phyloP scores from a whole-genome alignment of 1,140 invertebrate species.

The Temnothorax curvispinosus region DNA sequence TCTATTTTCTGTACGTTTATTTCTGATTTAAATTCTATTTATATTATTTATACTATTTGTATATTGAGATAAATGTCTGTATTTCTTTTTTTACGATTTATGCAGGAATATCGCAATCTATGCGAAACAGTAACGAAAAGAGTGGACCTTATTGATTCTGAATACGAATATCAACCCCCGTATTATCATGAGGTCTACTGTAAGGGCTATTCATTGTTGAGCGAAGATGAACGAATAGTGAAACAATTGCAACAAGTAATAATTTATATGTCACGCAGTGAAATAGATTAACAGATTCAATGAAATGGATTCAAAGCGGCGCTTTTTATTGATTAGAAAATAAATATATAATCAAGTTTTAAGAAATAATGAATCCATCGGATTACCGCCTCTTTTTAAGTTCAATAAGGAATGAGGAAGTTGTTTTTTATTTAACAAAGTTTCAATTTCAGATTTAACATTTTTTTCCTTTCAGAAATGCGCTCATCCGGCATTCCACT shows the following conservation, averaged over 20 bases:
- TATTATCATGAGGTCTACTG: slow-evolving; percentile 83
- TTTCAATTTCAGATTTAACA: slow-evolving; percentile 4
- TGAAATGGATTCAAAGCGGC: background rate
- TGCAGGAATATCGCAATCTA: slow-evolving; percentile 83
- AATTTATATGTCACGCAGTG: background rate
- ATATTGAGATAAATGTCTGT: slow-evolving; percentile 25
- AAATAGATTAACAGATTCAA: background rate
- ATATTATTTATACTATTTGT: background rate
- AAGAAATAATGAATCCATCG: background rate
- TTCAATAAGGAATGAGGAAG: background rate
- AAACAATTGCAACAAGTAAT: slow-evolving; percentile 73
- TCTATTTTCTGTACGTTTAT: slow-evolving; percentile 7
- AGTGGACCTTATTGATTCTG: slow-evolving; percentile 79
- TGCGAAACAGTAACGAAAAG: slow-evolving; percentile 80
- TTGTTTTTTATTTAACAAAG: background rate
- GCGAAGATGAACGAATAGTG: background rate
- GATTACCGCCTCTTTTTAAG: background rate
- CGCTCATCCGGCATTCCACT: slow-evolving; percentile 82
- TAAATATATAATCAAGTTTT: slow-evolving; percentile 3
- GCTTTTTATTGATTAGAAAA: background rate
- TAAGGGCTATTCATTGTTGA: slow-evolving; percentile 74
- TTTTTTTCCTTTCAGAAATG: slow-evolving; percentile 79
- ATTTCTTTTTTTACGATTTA: slow-evolving; percentile 14
- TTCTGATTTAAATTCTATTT: background rate
- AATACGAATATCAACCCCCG: slow-evolving; percentile 84